Evolutionary conservation across 2,113 vertebrate genomes (phyloP).

Genomic region (Hypanus sabinus): DNA sequence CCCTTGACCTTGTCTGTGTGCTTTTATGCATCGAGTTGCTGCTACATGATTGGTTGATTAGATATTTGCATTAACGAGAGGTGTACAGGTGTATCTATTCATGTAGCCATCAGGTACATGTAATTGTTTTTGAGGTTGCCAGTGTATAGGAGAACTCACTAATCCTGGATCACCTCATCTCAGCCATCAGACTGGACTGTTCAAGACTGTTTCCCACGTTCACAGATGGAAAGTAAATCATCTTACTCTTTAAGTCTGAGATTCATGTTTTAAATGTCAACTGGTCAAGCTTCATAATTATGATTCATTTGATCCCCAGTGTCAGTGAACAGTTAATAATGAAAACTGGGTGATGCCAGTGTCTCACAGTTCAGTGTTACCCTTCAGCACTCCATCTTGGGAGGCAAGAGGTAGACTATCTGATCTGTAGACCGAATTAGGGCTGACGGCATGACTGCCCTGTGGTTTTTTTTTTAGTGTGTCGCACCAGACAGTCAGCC

Average conservation of each 20-base stretch:
- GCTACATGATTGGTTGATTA: no score
- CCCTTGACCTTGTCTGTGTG: no score
- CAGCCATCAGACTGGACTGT: background rate
- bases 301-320: background rate
- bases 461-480: no score
- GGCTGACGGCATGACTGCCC: background rate
- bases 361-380: background rate
- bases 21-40: no score
- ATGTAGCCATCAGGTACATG: no score
- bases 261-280: background rate
- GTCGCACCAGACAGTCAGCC: no score
- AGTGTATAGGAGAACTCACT: no score
- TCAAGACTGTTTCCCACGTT: background rate
- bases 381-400: background rate
- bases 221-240: background rate
- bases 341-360: background rate
- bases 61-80: no score
- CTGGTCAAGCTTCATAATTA: background rate
- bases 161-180: background rate
- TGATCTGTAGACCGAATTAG: background rate
- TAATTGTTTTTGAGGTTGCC: no score
- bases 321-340: background rate
- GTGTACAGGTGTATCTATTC: no score
- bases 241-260: background rate
- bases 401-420: background rate